Evolutionary conservation across 1,140 invertebrate genomes (phyloP).

Genomic region (Aplysia californica): DNA sequence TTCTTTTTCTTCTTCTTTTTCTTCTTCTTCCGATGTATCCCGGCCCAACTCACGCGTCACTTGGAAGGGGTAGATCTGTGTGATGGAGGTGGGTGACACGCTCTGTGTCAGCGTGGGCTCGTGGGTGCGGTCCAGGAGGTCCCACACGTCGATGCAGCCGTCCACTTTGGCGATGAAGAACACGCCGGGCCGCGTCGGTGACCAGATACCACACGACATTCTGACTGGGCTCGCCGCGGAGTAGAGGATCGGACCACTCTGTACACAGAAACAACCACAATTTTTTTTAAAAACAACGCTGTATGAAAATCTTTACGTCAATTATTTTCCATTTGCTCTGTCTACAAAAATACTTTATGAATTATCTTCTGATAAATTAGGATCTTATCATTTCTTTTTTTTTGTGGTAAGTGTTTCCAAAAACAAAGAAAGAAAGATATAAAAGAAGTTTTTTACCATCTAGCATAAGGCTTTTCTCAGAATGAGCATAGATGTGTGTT

Average conservation of each 20-base stretch:
- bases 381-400: not conserved
- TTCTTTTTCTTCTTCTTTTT: too few relatives aligned
- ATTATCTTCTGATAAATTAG: not conserved
- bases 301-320: too few relatives aligned
- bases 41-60: conserved; percentile 62
- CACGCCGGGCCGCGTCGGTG: conserved; percentile 66
- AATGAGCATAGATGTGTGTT: too few relatives aligned
- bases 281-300: not conserved
- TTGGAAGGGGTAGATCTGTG: conserved; percentile 58
- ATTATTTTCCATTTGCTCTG: not conserved
- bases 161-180: conserved; percentile 69
- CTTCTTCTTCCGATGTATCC: too few relatives aligned
- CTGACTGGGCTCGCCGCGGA: conserved; percentile 49
- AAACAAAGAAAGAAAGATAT: too few relatives aligned
- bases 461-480: too few relatives aligned
- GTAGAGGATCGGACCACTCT: conserved; percentile 65
- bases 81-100: conserved; percentile 61
- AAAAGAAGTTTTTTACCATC: too few relatives aligned
- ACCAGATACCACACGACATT: conserved; percentile 65
- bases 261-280: conserved; percentile 26
- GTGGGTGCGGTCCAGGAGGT: conserved; percentile 69
- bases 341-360: not conserved
- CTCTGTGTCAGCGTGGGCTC: conserved; percentile 67
- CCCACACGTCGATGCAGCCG: conserved; percentile 70
- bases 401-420: too few relatives aligned